Conservation (phyloP, 2,888 invertebrate species). For the Eumacrocentrus americanus region DNA sequence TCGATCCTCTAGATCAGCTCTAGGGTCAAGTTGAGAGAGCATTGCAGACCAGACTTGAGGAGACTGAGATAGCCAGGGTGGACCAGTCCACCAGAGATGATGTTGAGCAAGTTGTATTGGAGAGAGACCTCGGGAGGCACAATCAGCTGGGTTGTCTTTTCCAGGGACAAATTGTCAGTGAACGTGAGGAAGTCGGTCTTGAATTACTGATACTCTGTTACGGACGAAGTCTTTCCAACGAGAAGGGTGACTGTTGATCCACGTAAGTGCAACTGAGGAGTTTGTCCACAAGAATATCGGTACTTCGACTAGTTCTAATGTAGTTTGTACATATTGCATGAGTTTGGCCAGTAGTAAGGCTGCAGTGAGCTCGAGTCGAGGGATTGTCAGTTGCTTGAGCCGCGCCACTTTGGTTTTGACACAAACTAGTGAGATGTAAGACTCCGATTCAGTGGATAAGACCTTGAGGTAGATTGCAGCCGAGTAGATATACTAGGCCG, state of each 20-base stretch:
- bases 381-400: constrained; percentile 34
- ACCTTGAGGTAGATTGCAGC: constrained; percentile 10
- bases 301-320: neutral
- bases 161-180: constrained; percentile 31
- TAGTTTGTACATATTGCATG: constrained; percentile 5
- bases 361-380: constrained; percentile 41
- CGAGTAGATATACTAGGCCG: no score
- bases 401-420: constrained; percentile 32
- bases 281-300: constrained; percentile 31
- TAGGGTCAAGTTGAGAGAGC: no score
- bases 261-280: constrained; percentile 26
- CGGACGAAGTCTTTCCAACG: constrained; percentile 38
- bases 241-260: no score
- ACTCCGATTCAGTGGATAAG: no score
- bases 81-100: no score
- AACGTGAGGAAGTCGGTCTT: constrained; percentile 21
- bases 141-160: no score
- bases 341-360: constrained; percentile 32
- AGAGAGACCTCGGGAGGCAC: constrained; percentile 24
- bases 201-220: constrained; percentile 40
- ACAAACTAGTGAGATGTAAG: constrained; percentile 7
- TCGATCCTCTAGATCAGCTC: no score
- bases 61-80: constrained; percentile 1
- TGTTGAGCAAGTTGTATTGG: constrained; percentile 12
- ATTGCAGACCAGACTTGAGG: constrained; percentile 5